Conservation (phyloP, 1,140 invertebrate species). For the Zaprionus lachaisei region DNA sequence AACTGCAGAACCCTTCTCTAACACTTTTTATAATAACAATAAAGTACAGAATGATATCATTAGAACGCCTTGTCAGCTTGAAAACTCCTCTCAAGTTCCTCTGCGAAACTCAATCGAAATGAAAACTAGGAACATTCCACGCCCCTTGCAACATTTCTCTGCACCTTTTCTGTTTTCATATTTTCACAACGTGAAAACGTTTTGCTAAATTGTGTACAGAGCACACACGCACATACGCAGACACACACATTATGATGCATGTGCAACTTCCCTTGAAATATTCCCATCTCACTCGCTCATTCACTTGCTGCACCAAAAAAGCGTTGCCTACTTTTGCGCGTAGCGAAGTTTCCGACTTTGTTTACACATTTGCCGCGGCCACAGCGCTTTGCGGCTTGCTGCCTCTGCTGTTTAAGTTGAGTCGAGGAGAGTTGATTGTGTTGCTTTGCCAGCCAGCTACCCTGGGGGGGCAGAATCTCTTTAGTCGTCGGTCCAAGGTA, state of each 20-base stretch:
- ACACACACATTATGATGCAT: background rate
- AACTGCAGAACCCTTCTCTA: background rate
- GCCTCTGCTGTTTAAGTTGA: constrained; percentile 51
- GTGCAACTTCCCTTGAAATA: constrained; percentile 5
- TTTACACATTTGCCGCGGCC: constrained; percentile 41
- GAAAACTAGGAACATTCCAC: too few relatives aligned
- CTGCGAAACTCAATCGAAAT: background rate
- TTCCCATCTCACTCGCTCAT: background rate
- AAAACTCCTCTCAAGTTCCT: background rate
- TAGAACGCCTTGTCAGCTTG: background rate
- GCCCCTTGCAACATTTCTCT: background rate
- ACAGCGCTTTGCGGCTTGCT: background rate
- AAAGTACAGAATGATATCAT: background rate
- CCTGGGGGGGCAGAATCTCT: background rate
- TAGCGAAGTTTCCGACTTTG: constrained; percentile 55
- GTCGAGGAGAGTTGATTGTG: constrained; percentile 28
- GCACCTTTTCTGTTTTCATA: background rate
- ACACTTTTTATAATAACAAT: background rate
- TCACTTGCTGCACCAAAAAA: constrained; percentile 17
- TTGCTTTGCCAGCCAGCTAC: constrained; percentile 17
- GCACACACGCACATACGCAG: background rate
- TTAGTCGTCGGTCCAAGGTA: constrained; percentile 56
- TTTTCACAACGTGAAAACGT: constrained; percentile 11
- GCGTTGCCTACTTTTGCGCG: constrained; percentile 64
- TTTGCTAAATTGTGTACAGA: constrained; percentile 37